phyloP scores from a whole-genome alignment of 1,140 invertebrate genomes.

The Saxidomus purpurata region DNA sequence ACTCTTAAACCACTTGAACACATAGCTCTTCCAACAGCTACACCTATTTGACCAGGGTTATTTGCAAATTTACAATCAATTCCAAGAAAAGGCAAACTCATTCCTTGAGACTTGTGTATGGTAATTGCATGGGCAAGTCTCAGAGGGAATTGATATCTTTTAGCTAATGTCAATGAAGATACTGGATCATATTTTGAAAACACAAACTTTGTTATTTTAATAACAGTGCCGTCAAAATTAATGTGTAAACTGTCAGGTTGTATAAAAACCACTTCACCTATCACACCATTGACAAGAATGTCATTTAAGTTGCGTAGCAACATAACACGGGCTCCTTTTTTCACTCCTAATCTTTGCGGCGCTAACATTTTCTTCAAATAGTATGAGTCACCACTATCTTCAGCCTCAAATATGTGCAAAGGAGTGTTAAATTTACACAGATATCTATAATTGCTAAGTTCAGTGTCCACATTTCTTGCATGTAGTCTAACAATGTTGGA shows the following conservation, averaged over 20 bases:
- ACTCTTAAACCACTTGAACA: background rate
- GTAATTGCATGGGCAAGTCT: background rate
- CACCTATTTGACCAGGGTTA: background rate
- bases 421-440: background rate
- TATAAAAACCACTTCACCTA: background rate
- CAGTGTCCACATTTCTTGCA: background rate
- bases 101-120: constrained; percentile 38
- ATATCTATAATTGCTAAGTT: background rate
- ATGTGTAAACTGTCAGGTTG: background rate
- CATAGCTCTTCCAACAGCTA: constrained; percentile 6
- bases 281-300: constrained; percentile 25
- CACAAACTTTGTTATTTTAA: background rate
- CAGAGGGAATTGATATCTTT: constrained; percentile 14
- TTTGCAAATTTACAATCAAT: background rate
- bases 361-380: background rate
- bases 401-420: background rate
- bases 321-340: constrained; percentile 30
- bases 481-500: background rate
- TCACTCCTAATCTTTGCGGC: background rate
- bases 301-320: constrained; percentile 32
- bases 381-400: background rate
- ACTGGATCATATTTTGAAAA: constrained; percentile 17
- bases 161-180: background rate
- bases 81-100: background rate
- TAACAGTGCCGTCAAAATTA: background rate